These are phyloP conservation scores for Solen grandis DNA, from an alignment of 1,140 invertebrate genomes.

Conservation along the genomic window DNA sequence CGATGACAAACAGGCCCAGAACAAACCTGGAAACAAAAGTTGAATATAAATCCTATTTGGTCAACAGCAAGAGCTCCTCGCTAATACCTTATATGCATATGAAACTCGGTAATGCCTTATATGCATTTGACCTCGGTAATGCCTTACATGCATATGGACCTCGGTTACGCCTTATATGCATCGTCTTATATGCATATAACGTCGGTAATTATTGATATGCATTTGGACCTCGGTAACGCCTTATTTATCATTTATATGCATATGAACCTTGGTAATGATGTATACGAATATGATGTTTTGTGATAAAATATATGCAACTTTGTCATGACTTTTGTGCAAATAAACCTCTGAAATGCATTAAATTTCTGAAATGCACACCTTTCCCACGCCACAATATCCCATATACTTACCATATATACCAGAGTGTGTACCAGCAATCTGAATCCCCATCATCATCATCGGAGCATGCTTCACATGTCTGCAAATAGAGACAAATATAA, in stretches of 20 bases:
- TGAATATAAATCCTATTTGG: background rate
- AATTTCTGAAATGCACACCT: too few species aligned
- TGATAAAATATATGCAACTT: background rate
- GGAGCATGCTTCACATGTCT: conserved; percentile 24
- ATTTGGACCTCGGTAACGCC: background rate
- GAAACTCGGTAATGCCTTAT: too few species aligned
- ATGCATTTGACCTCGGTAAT: too few species aligned
- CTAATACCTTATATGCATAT: too few species aligned
- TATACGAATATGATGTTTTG: too few species aligned
- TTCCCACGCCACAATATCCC: too few species aligned
- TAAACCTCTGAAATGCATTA: background rate
- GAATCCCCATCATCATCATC: conserved; percentile 9
- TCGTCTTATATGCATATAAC: background rate
- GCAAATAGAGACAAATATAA: too few species aligned
- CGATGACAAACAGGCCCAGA: conserved; percentile 39
- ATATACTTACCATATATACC: conserved; percentile 50
- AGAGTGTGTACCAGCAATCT: conserved; percentile 39
- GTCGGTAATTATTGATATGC: background rate
- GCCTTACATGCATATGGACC: too few species aligned
- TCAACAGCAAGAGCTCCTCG: too few species aligned
- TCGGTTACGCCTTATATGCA: too few species aligned
- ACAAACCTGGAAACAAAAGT: conserved; percentile 25
- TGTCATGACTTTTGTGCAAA: background rate
- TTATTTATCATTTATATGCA: background rate
- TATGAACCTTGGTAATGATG: background rate